phyloP scores from a whole-genome alignment of 2,113 vertebrate species.

The Melanocharis versteri region DNA sequence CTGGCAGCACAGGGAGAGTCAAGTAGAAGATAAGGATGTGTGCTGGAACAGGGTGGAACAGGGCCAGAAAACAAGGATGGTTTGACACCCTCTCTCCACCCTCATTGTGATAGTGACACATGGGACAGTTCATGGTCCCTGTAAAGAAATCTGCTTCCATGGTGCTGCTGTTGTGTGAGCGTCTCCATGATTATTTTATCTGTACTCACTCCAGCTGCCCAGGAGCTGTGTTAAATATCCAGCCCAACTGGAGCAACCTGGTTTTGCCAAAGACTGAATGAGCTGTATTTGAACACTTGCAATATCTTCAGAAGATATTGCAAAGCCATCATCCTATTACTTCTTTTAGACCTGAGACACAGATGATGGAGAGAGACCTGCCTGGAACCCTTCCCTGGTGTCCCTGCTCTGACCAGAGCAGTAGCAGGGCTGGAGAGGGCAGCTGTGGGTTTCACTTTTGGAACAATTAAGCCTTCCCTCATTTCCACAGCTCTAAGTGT shows the following conservation, averaged over 20 bases:
- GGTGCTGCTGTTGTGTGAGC: rapidly evolving
- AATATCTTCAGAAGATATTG: not conserved
- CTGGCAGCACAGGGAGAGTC: not conserved
- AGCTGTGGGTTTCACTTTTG: not conserved
- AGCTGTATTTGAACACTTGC: not conserved
- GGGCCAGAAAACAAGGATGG: rapidly evolving
- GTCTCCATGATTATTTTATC: rapidly evolving
- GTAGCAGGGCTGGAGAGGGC: not conserved
- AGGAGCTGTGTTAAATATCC: not conserved
- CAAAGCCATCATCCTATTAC: not conserved
- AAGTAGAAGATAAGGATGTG: not conserved
- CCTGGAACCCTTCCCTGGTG: not conserved
- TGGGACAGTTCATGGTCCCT: rapidly evolving
- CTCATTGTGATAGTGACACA: not conserved
- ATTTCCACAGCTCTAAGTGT: rapidly evolving
- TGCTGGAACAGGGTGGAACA: not conserved
- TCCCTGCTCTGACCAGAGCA: not conserved
- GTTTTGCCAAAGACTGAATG: not conserved
- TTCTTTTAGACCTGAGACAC: not conserved
- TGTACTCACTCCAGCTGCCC: not conserved
- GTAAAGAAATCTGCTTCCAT: not conserved
- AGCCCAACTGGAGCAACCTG: not conserved
- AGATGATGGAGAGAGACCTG: rapidly evolving
- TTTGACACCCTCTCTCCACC: not conserved
- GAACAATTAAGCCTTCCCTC: not conserved